Base-by-base conservation (phyloP, 2,113 vertebrate species). In the Dasyurus viverrinus region DNA sequence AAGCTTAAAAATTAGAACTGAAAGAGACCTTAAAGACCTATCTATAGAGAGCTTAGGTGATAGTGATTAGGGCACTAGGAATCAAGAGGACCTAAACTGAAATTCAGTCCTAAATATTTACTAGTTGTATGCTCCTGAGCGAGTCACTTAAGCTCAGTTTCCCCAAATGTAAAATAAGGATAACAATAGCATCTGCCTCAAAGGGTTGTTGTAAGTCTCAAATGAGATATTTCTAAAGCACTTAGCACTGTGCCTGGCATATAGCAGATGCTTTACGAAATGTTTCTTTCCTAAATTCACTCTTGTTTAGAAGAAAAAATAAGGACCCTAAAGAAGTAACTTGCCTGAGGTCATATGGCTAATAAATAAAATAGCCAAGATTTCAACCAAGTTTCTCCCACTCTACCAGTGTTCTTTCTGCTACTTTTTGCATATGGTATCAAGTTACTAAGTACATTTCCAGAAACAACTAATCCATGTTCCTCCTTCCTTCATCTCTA, bases 381-480 rank as follows among this genome's bases (percentile, higher is more conserved):
- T 76, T 76, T 76, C 16, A 76, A 42, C n/a, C 68, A 16, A 76
- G 14, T n/a, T 42, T 16, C 2, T 76, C 19, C 19, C 1, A n/a
- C 36, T 22, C 16, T 8, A 76, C 68, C 36, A 42, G 1, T 76
- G 60, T 36, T 68, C 30, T 68, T 68, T 68, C 60, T 68, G 14
- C 60, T 76, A 42, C 68, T 42, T 76, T 76, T 76, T 76, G 36
- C 16, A 42, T 90, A 84, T 93, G 52, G 96, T 47, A n/a, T 26
- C 92, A 95, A 3, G 3, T 11, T 24, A 54, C 26, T 53, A 48
- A 94, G 76, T 26, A 89, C 84, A n/a, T 94, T 93, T 93, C 90
- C 50, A 76, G 94, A 53, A 50, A 95, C 55, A 42, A 8, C 27
- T 50, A 27, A 42, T 92, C 89, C 11, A 2, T n/a, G 42, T 42